Conservation (phyloP, 2,113 vertebrate species). For the Sclerurus mexicanus region DNA sequence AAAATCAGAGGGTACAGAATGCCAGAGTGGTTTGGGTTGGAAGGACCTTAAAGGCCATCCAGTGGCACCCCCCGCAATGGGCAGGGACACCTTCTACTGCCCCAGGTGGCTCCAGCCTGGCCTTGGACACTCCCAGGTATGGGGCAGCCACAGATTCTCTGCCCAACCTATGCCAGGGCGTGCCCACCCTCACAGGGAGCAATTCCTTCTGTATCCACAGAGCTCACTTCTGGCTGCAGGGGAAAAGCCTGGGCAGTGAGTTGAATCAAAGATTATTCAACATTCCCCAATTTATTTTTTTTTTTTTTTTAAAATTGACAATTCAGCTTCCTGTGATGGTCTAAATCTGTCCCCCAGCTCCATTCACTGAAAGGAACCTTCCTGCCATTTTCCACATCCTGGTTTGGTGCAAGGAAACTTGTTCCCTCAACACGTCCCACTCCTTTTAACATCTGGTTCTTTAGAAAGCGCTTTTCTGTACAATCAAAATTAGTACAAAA, state of each 20-base stretch:
- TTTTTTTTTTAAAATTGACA: background rate
- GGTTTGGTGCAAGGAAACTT: constrained; percentile 73
- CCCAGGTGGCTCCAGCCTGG: background rate
- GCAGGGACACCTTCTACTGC: rapidly evolving
- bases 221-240: background rate
- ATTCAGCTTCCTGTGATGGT: background rate
- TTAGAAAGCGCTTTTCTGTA: constrained; percentile 77
- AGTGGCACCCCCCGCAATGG: background rate
- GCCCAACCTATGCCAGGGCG: background rate
- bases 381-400: constrained; percentile 51
- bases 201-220: background rate
- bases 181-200: rapidly evolving
- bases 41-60: background rate
- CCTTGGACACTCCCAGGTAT: background rate
- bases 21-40: background rate
- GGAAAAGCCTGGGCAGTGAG: background rate
- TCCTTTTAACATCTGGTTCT: constrained; percentile 70
- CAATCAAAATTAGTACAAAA: constrained; percentile 82
- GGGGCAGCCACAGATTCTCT: background rate
- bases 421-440: constrained; percentile 66
- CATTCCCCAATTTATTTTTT: background rate
- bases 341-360: background rate
- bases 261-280: background rate
- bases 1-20: background rate
- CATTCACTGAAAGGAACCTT: background rate